phyloP scores from a whole-genome alignment of 2,113 vertebrate species.

The Octodon degus region DNA sequence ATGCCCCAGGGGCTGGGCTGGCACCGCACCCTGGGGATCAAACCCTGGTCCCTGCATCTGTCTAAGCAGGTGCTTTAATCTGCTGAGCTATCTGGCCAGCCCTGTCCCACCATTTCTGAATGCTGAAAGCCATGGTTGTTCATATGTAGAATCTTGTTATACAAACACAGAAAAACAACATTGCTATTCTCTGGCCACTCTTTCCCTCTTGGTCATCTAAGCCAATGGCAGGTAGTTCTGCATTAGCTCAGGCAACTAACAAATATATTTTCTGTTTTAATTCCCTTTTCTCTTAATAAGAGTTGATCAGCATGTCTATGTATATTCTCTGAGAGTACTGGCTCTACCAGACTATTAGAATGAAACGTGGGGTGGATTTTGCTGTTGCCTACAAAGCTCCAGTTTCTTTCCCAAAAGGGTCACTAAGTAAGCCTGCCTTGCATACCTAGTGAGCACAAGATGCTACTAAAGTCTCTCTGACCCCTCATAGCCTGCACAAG shows the following conservation, averaged over 20 bases:
- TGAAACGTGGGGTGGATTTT: conserved; percentile 3
- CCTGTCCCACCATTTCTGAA: background rate
- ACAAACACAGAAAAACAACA: background rate
- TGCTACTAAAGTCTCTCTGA: conserved; percentile 33
- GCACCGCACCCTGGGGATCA: too few species aligned
- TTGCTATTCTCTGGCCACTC: background rate
- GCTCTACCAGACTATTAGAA: background rate
- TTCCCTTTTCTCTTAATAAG: conserved; percentile 39
- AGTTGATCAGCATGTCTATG: conserved; percentile 7
- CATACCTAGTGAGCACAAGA: conserved; percentile 32
- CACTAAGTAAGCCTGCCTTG: conserved; percentile 4
- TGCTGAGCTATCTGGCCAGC: too few species aligned
- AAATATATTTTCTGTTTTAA: conserved; percentile 19
- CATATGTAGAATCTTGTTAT: background rate
- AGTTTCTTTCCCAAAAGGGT: conserved; percentile 48
- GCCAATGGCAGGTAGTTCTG: background rate
- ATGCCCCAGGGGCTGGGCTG: too few species aligned
- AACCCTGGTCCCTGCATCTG: too few species aligned
- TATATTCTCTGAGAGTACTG: conserved; percentile 38
- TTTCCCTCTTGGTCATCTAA: background rate
- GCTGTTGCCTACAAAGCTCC: conserved; percentile 8
- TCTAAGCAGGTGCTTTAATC: too few species aligned
- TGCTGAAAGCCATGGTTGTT: background rate
- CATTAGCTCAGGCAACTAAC: conserved; percentile 1
- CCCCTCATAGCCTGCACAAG: background rate